phyloP scores from a whole-genome alignment of 1,140 invertebrate species.

The Zeugodacus cucurbitae region DNA sequence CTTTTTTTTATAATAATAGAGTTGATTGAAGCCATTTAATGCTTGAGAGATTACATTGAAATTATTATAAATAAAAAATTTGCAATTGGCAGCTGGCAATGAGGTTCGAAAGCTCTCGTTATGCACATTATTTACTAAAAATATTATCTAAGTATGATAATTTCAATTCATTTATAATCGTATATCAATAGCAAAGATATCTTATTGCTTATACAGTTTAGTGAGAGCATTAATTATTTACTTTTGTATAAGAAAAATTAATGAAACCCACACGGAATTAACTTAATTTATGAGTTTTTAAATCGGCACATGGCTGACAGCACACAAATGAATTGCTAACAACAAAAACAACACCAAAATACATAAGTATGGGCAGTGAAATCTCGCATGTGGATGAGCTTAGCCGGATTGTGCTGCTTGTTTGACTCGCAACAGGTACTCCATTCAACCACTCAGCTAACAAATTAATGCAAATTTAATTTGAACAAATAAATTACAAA shows the following conservation, averaged over 20 bases:
- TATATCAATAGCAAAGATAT: neutral
- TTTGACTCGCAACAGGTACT: neutral
- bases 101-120: too few relatives aligned
- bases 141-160: neutral
- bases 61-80: too few relatives aligned
- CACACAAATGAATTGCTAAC: neutral
- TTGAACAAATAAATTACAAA: constrained; percentile 26
- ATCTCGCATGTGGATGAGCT: neutral
- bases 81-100: too few relatives aligned
- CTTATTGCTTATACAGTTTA: neutral
- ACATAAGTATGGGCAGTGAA: neutral
- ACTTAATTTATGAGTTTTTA: neutral
- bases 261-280: constrained; percentile 35
- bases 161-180: neutral
- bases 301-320: constrained; percentile 14
- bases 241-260: neutral
- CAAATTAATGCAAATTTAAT: constrained; percentile 27
- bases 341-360: neutral
- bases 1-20: too few relatives aligned
- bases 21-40: too few relatives aligned
- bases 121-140: too few relatives aligned
- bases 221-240: constrained; percentile 22
- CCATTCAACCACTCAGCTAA: neutral
- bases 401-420: neutral
- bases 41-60: too few relatives aligned